Conservation (phyloP, 2,113 vertebrate species). For the Dasypus novemcinctus region DNA sequence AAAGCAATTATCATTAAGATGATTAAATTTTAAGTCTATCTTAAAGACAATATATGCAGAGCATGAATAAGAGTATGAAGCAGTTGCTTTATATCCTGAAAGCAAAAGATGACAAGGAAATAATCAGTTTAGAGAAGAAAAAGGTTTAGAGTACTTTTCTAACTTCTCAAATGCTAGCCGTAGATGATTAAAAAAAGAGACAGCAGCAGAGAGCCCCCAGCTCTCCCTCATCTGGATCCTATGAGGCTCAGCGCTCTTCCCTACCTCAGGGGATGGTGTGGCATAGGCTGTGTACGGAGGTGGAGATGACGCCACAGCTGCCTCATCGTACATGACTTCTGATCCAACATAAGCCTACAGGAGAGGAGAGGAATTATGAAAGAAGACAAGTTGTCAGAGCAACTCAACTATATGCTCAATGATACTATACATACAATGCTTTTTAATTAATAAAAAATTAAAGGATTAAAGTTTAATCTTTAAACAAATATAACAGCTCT, state of each 20-base stretch:
- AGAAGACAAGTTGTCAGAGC: background rate
- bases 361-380: background rate
- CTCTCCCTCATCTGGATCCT: background rate
- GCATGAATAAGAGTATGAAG: background rate
- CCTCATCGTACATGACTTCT: conserved; percentile 83
- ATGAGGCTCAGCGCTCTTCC: background rate
- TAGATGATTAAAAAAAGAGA: background rate
- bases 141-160: background rate
- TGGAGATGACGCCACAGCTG: conserved; percentile 80
- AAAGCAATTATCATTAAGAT: background rate
- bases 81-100: background rate
- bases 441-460: background rate
- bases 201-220: background rate
- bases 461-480: background rate
- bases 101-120: background rate
- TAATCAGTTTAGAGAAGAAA: background rate
- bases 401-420: background rate
- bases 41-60: background rate
- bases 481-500: background rate
- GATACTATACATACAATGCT: background rate
- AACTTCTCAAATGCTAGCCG: background rate
- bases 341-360: conserved; percentile 82
- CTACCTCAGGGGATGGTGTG: conserved; percentile 85
- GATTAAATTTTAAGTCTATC: background rate
- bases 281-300: conserved; percentile 85